These are phyloP conservation scores for Candoia aspera DNA, from an alignment of 2,113 vertebrate species.

Conservation along the genomic window DNA sequence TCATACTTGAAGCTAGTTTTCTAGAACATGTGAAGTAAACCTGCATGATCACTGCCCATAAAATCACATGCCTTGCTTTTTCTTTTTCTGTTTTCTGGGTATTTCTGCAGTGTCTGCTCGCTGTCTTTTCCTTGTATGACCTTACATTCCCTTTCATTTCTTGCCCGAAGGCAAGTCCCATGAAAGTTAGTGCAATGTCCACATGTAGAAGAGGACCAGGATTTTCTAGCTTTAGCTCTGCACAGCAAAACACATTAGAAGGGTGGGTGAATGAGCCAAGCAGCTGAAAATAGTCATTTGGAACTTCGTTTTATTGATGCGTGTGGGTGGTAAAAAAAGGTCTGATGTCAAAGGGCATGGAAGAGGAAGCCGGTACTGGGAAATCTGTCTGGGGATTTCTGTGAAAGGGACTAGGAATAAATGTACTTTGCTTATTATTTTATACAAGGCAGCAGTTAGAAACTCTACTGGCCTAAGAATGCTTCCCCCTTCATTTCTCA, in stretches of 20 bases:
- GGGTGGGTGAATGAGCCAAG: neutral
- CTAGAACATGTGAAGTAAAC: neutral
- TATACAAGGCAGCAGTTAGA: slow-evolving; percentile 66
- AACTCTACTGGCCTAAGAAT: slow-evolving; percentile 65
- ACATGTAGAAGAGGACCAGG: slow-evolving; percentile 3
- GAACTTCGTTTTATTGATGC: slow-evolving; percentile 34
- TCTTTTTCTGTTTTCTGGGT: too few species aligned
- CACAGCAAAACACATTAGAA: neutral
- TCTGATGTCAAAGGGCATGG: slow-evolving; percentile 56
- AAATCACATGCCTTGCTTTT: neutral
- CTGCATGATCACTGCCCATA: neutral
- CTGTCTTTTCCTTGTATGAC: neutral
- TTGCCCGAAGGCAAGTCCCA: slow-evolving; percentile 1
- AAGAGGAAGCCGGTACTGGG: slow-evolving; percentile 73
- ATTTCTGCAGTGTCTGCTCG: neutral
- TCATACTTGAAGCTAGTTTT: neutral
- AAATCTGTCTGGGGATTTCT: slow-evolving; percentile 64
- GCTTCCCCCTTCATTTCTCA: slow-evolving; percentile 59
- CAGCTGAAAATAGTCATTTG: slow-evolving; percentile 48
- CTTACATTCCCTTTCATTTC: neutral
- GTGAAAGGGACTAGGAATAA: slow-evolving; percentile 54
- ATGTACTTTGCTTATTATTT: slow-evolving; percentile 66
- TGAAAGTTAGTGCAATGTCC: neutral
- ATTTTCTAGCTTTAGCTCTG: slow-evolving; percentile 31
- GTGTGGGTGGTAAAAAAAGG: slow-evolving; percentile 50